phyloP scores from a whole-genome alignment of 2,888 invertebrate genomes.

The Oxytorus armatus region DNA sequence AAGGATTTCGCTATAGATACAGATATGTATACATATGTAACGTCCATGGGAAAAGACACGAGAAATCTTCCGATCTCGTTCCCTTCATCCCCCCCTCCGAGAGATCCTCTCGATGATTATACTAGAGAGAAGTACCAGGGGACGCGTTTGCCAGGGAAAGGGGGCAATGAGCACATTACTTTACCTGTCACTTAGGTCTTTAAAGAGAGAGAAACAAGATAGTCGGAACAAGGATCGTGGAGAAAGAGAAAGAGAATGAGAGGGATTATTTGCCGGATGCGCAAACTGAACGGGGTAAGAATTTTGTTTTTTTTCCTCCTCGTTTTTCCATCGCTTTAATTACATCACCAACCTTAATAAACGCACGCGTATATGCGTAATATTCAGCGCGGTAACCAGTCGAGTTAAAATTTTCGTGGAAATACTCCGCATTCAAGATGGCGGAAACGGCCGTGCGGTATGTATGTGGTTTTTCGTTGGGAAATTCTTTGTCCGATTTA shows the following conservation, averaged over 20 bases:
- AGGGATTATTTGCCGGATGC: slow-evolving; percentile 67
- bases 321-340: slow-evolving; percentile 31
- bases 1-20: not conserved
- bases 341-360: slow-evolving; percentile 59
- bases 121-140: slow-evolving; percentile 21
- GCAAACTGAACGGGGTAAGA: slow-evolving; percentile 61
- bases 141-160: slow-evolving; percentile 25
- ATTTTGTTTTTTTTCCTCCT: slow-evolving; percentile 24
- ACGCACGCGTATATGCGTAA: not conserved
- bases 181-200: slow-evolving; percentile 74
- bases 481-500: slow-evolving; percentile 56
- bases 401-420: slow-evolving; percentile 50
- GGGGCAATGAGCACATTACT: slow-evolving; percentile 66
- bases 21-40: not conserved
- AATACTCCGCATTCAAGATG: slow-evolving; percentile 40
- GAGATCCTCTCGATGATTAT: slow-evolving; percentile 46
- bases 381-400: slow-evolving; percentile 23
- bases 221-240: slow-evolving; percentile 35
- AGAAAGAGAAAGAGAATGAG: slow-evolving; percentile 66
- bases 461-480: slow-evolving; percentile 31
- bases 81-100: slow-evolving; percentile 43
- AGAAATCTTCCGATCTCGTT: slow-evolving; percentile 55
- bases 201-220: slow-evolving; percentile 66
- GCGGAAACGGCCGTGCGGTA: not conserved
- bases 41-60: slow-evolving; percentile 61